Evolutionary conservation across 2,797 vertebrate genomes (phyloP).

Genomic region (Babyrousa celebensis): DNA sequence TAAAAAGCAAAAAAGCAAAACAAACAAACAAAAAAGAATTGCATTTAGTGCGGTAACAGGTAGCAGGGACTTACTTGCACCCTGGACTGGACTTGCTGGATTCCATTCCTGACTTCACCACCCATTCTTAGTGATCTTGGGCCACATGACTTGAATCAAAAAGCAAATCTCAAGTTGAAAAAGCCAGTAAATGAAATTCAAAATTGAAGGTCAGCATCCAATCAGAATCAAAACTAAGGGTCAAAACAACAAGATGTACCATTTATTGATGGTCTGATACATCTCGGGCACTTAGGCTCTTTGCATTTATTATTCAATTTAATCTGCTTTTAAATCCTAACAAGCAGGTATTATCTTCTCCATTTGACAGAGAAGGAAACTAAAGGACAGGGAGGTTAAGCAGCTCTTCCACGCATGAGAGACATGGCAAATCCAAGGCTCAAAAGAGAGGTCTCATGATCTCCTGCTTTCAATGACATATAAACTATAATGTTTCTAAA

Average conservation of each 20-base stretch:
- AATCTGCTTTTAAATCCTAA: constrained; percentile 33
- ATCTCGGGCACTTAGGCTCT: neutral
- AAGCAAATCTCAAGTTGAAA: neutral
- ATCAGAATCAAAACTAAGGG: neutral
- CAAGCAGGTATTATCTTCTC: constrained; percentile 30
- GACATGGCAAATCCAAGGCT: neutral
- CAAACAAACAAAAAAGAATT: too few relatives aligned
- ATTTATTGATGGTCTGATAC: neutral
- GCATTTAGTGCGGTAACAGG: neutral
- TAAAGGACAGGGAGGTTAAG: neutral
- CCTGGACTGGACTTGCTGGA: neutral
- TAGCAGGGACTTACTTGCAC: neutral
- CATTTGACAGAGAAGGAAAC: constrained; percentile 60
- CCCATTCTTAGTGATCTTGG: neutral
- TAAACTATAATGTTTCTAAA: neutral
- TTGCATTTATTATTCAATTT: constrained; percentile 15
- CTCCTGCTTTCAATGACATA: neutral
- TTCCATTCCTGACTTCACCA: neutral
- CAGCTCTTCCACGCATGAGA: neutral
- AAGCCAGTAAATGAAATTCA: neutral
- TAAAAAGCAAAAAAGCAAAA: too few relatives aligned
- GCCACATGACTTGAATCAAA: constrained; percentile 28
- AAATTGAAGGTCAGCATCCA: constrained; percentile 63
- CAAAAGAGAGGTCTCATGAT: neutral
- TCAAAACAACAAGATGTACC: constrained; percentile 1